Percentiles rank a stretch among this genome's conserved stretches.
These are phyloP conservation scores for Hyperoplus lanceolatus DNA, from an alignment of 2,797 vertebrate species.

Conservation along the genomic window DNA sequence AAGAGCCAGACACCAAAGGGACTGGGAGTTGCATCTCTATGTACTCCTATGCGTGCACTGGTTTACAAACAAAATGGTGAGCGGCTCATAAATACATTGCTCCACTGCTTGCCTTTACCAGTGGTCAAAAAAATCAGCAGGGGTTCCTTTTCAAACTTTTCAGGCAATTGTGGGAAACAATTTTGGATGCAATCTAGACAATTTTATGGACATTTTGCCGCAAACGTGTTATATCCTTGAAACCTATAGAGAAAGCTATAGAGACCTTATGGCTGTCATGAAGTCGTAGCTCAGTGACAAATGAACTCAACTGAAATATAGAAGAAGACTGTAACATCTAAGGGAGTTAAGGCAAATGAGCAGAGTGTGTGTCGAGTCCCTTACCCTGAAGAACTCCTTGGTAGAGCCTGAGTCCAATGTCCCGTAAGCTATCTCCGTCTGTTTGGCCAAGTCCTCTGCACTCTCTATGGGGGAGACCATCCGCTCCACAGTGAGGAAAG, in stretches of 20 bases:
- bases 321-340: background rate
- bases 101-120: background rate
- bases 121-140: background rate
- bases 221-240: background rate
- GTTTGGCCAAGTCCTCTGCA: conserved; percentile 96
- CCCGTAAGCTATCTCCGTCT: conserved; percentile 98
- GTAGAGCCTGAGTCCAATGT: conserved; percentile 97
- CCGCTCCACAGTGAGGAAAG: conserved; percentile 98
- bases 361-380: conserved; percentile 39
- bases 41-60: background rate
- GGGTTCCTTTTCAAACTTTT: background rate
- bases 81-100: background rate
- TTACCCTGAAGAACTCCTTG: conserved; percentile 99
- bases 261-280: background rate
- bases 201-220: background rate
- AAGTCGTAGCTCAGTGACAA: background rate
- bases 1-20: background rate
- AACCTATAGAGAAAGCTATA: background rate
- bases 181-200: background rate
- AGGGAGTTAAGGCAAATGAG: conserved; percentile 19
- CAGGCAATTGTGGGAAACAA: background rate
- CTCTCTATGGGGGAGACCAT: conserved; percentile 95
- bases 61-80: background rate
- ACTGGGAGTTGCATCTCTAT: background rate
- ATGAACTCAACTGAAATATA: conserved; percentile 9